These are phyloP conservation scores for Blomia tropicalis DNA, from an alignment of 2,888 invertebrate genomes.

Conservation along the genomic window DNA sequence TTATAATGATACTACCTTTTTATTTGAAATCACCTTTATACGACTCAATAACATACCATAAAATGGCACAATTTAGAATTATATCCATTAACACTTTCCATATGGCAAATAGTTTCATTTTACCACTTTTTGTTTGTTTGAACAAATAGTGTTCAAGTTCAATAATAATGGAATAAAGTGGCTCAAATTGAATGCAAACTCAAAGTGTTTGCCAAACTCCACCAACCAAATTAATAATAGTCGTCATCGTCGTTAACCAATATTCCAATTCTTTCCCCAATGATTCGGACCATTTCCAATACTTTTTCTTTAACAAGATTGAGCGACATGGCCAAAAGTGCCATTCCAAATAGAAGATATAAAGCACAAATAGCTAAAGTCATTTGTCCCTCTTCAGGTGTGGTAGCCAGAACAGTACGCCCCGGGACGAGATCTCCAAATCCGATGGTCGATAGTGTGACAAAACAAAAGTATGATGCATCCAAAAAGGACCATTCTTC, in stretches of 20 bases:
- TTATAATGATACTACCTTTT: too few species aligned
- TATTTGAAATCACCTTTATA: too few species aligned
- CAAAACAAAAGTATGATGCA: conserved; percentile 82
- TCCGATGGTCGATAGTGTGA: conserved; percentile 78
- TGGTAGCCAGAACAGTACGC: conserved; percentile 43
- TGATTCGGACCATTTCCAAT: conserved; percentile 65
- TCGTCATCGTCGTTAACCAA: conserved; percentile 22
- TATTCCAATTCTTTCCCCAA: conserved; percentile 69
- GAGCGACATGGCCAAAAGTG: conserved; percentile 85
- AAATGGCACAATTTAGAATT: too few species aligned
- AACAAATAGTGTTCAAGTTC: background rate
- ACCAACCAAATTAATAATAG: conserved; percentile 2
- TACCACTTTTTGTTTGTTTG: background rate
- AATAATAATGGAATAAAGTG: too few species aligned
- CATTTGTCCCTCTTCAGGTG: conserved; percentile 38
- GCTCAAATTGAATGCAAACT: too few species aligned
- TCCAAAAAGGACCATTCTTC: conserved; percentile 71
- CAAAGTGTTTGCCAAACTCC: too few species aligned
- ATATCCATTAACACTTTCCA: too few species aligned
- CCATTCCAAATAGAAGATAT: conserved; percentile 83
- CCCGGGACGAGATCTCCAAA: conserved; percentile 83
- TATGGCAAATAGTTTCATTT: too few species aligned
- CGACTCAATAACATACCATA: too few species aligned
- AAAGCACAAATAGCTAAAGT: conserved; percentile 73
- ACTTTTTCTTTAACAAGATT: conserved; percentile 89